Evolutionary conservation across 2,113 vertebrate species (phyloP), one percentile per base, ranked within the genome.

Genomic region (Holacanthus passer): DNA sequence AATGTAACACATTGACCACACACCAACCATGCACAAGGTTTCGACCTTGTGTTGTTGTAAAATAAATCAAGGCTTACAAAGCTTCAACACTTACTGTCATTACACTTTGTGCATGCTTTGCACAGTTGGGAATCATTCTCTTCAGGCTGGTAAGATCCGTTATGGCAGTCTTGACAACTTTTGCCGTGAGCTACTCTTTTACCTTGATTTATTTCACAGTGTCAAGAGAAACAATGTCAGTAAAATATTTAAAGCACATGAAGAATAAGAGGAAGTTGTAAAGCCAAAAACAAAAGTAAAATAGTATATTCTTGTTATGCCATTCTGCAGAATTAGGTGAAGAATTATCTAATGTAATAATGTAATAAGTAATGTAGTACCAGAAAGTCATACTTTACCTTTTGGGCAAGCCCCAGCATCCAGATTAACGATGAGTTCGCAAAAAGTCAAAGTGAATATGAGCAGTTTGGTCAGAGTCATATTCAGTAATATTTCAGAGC

Each of bases 321-420:
- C 19, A 13, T 58, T 56, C 56, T 14, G 4, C 48, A 72, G 52
- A 73, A 8, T 16, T 0, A 66, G 0, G 4, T 70, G 6, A 4
- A 35, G 41, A 48, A 63, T 45, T 24, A n/a, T n/a, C n/a, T n/a
- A n/a, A n/a, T n/a, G n/a, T n/a, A n/a, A n/a, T n/a, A n/a, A n/a
- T n/a, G n/a, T n/a, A n/a, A n/a, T n/a, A n/a, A n/a, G 35, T 1
- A 53, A 1, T 9, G 12, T 0, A 10, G 35, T 11, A 75, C 17
- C 39, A 74, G 9, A 43, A 77, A 86, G 5, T 45, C 17, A 52
- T 22, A 81, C 50, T 56, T 83, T 90, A 93, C 93, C 93, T 90
- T 32, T 75, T 1, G 17, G 0, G 47, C 93, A 93, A 0, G 0
- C 3, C 0, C 0, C 0, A 0, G 63, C 80, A 29, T 84, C 77